Conservation (phyloP, 2,113 vertebrate genomes). For the Loxodonta africana region DNA sequence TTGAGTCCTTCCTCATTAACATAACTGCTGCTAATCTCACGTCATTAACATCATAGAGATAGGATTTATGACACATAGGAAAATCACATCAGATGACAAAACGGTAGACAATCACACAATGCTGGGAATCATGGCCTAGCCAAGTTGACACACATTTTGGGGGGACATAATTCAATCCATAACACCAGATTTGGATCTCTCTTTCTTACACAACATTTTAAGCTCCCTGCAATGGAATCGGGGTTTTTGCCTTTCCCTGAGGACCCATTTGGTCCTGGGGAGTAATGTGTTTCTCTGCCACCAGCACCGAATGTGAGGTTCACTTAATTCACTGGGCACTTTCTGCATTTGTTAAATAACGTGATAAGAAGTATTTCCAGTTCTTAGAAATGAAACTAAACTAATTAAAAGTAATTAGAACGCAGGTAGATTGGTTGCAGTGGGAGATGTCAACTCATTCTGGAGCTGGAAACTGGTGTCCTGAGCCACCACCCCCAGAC, state of each 20-base stretch:
- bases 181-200: neutral
- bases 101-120: too few species aligned
- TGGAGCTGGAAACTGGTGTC: neutral
- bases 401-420: neutral
- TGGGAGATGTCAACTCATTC: fast-evolving
- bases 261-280: neutral
- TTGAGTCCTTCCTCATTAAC: too few species aligned
- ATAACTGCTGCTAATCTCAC: too few species aligned
- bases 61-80: too few species aligned
- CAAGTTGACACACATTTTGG: too few species aligned
- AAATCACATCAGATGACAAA: too few species aligned
- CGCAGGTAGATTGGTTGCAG: fast-evolving
- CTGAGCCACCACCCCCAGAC: fast-evolving
- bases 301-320: too few species aligned
- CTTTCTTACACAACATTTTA: fast-evolving
- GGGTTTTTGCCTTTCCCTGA: fast-evolving
- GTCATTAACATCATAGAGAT: too few species aligned
- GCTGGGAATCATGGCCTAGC: too few species aligned
- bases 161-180: too few species aligned
- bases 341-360: neutral
- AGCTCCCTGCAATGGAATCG: fast-evolving
- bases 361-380: neutral
- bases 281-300: fast-evolving
- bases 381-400: neutral
- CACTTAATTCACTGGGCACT: neutral